phyloP scores from a whole-genome alignment of 1,140 invertebrate genomes.

The Cardiocondyla obscurior region DNA sequence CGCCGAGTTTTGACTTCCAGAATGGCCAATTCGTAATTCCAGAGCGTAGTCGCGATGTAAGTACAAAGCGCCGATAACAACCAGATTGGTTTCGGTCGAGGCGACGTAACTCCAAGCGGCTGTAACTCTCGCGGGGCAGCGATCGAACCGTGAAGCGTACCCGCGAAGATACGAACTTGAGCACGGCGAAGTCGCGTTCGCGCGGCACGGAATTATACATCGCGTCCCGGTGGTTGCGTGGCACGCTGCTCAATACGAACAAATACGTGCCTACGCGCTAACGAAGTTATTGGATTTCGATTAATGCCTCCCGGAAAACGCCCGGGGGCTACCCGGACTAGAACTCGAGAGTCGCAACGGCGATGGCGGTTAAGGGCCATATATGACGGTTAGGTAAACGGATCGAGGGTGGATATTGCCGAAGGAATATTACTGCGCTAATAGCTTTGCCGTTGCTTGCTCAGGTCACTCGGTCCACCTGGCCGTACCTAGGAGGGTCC shows the following conservation, averaged over 20 bases:
- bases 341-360: background rate
- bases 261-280: conserved; percentile 43
- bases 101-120: background rate
- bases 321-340: background rate
- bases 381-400: conserved; percentile 40
- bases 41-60: background rate
- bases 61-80: background rate
- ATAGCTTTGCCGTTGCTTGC: conserved; percentile 51
- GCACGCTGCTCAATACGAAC: conserved; percentile 6
- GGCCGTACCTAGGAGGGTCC: background rate
- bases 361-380: conserved; percentile 35
- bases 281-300: conserved; percentile 60
- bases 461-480: conserved; percentile 31
- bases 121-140: conserved; percentile 15
- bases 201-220: background rate
- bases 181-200: background rate
- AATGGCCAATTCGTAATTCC: background rate
- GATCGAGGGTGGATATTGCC: conserved; percentile 39
- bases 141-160: background rate
- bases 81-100: background rate
- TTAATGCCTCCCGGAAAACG: conserved; percentile 55
- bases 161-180: conserved; percentile 7
- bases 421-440: conserved; percentile 52
- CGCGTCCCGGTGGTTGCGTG: conserved; percentile 10
- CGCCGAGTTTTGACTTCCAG: background rate